These are phyloP conservation scores for Dicroscelio sp. DNA, from an alignment of 2,888 invertebrate genomes.

Conservation along the genomic window DNA sequence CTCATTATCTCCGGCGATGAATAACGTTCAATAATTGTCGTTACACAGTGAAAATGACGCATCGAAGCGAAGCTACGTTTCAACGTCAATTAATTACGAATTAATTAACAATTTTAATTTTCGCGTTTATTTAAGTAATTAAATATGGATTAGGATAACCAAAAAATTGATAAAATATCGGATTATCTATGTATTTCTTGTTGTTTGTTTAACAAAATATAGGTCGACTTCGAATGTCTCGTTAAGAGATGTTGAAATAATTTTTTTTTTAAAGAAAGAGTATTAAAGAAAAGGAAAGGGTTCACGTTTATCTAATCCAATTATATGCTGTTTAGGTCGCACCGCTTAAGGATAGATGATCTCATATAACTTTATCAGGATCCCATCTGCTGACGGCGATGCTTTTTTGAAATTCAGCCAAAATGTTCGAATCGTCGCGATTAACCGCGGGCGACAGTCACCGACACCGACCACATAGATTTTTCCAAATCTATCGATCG, in stretches of 20 bases:
- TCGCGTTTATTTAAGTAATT: too few species aligned
- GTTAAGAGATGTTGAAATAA: too few species aligned
- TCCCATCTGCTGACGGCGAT: conserved; percentile 58
- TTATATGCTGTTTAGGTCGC: conserved; percentile 40
- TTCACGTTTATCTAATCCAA: conserved; percentile 57
- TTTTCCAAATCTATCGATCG: conserved; percentile 85
- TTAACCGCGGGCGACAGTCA: conserved; percentile 71
- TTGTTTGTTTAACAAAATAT: too few species aligned
- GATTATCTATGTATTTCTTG: too few species aligned
- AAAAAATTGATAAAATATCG: too few species aligned
- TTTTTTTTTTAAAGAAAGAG: conserved; percentile 24
- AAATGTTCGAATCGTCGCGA: conserved; percentile 82
- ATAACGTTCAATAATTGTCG: conserved; percentile 17
- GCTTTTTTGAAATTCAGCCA: conserved; percentile 86
- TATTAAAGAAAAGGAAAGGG: conserved; percentile 12
- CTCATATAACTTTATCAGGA: conserved; percentile 63
- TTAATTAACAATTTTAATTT: too few species aligned
- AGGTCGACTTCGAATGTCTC: too few species aligned
- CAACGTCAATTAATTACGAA: not conserved
- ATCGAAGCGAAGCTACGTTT: not conserved
- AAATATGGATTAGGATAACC: too few species aligned
- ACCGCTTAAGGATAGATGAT: conserved; percentile 55
- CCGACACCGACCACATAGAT: conserved; percentile 65
- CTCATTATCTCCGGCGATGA: conserved; percentile 5
- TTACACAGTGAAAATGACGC: too few species aligned